These are phyloP conservation scores for Pseudopipra pipra DNA, from an alignment of 2,113 vertebrate species.

Conservation along the genomic window DNA sequence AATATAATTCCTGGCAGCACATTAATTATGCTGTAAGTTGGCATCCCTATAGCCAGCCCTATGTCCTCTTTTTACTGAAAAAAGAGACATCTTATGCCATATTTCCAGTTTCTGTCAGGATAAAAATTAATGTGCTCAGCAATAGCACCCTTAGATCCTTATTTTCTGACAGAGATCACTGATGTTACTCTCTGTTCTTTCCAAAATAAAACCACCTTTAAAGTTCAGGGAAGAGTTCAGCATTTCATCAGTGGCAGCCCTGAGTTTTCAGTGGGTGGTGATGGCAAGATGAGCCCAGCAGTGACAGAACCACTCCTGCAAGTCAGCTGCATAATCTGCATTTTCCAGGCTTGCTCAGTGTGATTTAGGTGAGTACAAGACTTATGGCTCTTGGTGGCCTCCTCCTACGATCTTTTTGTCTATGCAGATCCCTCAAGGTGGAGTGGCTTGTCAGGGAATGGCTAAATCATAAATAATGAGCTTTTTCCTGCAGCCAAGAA, in stretches of 20 bases:
- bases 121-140: neutral
- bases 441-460: neutral
- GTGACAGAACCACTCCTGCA: neutral
- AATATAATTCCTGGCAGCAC: neutral
- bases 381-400: neutral
- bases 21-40: neutral
- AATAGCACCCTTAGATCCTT: neutral
- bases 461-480: neutral
- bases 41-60: accelerated
- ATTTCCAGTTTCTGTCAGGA: neutral
- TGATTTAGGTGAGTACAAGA: neutral
- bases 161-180: constrained; percentile 1
- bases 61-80: neutral
- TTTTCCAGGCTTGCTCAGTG: neutral
- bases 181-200: constrained; percentile 5
- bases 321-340: neutral
- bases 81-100: neutral
- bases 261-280: neutral
- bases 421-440: neutral
- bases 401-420: neutral
- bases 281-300: neutral
- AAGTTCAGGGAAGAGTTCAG: neutral
- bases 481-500: neutral
- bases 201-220: neutral
- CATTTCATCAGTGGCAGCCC: neutral